Percentiles rank a stretch among this genome's conserved stretches.
These are phyloP conservation scores for Prunella fulvescens DNA, from an alignment of 2,113 vertebrate genomes.

Conservation along the genomic window DNA sequence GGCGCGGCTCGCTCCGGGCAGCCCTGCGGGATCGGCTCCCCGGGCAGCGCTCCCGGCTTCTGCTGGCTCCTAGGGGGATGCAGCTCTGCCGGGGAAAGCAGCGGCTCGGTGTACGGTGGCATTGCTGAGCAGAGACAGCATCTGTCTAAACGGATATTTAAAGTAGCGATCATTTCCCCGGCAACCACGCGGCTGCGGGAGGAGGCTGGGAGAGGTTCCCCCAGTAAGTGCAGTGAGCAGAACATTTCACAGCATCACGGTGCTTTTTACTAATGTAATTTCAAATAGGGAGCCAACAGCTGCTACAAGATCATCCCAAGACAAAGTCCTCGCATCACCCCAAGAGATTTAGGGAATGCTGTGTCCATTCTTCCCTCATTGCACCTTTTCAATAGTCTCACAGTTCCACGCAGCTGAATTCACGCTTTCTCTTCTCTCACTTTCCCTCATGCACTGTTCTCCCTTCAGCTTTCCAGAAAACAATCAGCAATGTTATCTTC, in stretches of 20 bases:
- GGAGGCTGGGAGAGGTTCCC: background rate
- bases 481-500: background rate
- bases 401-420: background rate
- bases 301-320: background rate
- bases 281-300: background rate
- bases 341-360: background rate
- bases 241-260: background rate
- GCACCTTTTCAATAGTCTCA: background rate
- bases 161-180: background rate
- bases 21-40: background rate
- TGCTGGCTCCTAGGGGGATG: accelerated
- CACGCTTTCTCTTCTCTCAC: background rate
- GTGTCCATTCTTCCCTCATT: background rate
- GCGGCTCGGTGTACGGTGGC: accelerated
- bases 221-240: accelerated
- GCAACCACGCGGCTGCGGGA: background rate
- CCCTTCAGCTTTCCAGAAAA: background rate
- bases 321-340: background rate
- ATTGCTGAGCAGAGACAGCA: background rate
- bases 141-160: background rate
- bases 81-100: background rate
- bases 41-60: too few relatives aligned
- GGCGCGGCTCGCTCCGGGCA: background rate
- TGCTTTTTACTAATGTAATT: background rate
- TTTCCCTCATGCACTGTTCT: background rate